phyloP scores from a whole-genome alignment of 2,113 vertebrate species.

The Athene cunicularia region DNA sequence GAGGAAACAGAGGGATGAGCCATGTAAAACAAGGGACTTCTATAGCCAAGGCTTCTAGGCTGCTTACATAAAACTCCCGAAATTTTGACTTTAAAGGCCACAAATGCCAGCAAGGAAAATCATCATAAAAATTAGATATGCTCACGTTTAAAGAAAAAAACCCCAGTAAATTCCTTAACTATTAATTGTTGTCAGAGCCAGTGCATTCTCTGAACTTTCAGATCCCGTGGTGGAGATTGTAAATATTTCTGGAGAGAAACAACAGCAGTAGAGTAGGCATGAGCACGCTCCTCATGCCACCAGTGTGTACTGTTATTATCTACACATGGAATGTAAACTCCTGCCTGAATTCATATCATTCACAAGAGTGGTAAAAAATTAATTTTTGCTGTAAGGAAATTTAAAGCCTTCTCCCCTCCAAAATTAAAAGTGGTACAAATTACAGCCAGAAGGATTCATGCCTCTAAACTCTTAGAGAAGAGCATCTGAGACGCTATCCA shows the following conservation, averaged over 20 bases:
- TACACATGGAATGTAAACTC: neutral
- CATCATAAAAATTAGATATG: neutral
- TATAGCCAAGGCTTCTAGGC: neutral
- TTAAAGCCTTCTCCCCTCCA: neutral
- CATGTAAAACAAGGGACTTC: neutral
- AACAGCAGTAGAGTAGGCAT: neutral
- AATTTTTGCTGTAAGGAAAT: neutral
- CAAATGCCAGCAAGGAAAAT: neutral
- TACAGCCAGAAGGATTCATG: neutral
- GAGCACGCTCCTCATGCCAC: accelerated
- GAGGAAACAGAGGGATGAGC: neutral
- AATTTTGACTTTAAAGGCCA: neutral
- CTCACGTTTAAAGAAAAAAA: neutral
- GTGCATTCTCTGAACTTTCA: neutral
- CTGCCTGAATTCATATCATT: neutral
- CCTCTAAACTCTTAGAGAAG: neutral
- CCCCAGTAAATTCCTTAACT: neutral
- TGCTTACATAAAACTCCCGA: neutral
- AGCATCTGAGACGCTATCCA: neutral
- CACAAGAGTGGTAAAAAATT: neutral
- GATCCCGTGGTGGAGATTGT: neutral
- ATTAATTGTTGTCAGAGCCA: neutral
- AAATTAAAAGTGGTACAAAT: neutral
- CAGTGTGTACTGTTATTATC: neutral
- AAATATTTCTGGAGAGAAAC: neutral